phyloP scores from a whole-genome alignment of 2,797 vertebrate species.

The Sebastes oblongus region DNA sequence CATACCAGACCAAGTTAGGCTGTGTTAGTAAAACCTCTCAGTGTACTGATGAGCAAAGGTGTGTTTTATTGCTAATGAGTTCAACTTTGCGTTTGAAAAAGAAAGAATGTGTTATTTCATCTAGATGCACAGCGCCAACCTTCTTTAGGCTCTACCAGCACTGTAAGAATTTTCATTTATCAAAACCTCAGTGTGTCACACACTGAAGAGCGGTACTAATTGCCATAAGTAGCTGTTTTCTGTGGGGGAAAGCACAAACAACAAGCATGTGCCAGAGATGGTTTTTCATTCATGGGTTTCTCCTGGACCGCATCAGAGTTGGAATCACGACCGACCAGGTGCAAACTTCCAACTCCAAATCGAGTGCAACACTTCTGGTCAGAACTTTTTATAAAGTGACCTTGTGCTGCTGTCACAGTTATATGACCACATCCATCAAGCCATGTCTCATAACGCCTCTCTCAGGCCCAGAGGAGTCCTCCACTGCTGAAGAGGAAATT shows the following conservation, averaged over 20 bases:
- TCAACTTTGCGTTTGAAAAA: background rate
- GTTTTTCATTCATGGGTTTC: background rate
- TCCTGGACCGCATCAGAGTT: background rate
- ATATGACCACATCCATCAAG: constrained; percentile 33
- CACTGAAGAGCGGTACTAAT: background rate
- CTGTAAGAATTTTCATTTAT: background rate
- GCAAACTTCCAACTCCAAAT: background rate
- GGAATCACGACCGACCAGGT: background rate
- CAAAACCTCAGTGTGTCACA: background rate
- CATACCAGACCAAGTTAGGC: background rate
- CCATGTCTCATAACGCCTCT: constrained; percentile 8
- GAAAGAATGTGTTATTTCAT: background rate
- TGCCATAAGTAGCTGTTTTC: background rate
- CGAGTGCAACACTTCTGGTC: background rate
- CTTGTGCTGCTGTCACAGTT: constrained; percentile 40
- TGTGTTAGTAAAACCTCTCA: background rate
- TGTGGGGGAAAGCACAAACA: background rate
- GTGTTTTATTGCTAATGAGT: background rate
- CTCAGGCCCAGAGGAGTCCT: constrained; percentile 16
- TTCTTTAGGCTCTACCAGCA: background rate
- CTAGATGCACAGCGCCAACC: background rate
- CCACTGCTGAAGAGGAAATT: constrained; percentile 25
- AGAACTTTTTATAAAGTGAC: constrained; percentile 44
- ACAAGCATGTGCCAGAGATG: background rate
- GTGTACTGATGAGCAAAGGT: background rate